Percentiles rank a stretch among this genome's conserved stretches.
Conservation (phyloP, 2,888 invertebrate species). For the Micropterix aruncella region DNA sequence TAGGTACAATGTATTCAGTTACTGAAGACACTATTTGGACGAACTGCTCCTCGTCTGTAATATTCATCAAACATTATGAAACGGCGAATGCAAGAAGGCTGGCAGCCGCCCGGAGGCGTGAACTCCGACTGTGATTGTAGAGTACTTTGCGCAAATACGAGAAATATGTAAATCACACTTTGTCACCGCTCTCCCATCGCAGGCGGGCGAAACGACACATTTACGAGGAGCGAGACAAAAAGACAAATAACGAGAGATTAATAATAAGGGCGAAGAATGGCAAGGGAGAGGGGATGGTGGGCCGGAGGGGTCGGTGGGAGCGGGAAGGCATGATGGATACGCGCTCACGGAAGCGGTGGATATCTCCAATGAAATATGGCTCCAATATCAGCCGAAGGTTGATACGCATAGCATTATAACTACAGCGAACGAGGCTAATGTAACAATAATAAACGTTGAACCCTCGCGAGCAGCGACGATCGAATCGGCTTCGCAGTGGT, state of each 20-base stretch:
- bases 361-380: constrained; percentile 8
- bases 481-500: background rate
- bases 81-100: too few species aligned
- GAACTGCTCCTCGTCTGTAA: too few species aligned
- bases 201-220: background rate
- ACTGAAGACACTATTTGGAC: too few species aligned
- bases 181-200: background rate
- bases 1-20: too few species aligned
- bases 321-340: constrained; percentile 5
- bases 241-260: constrained; percentile 4
- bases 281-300: background rate
- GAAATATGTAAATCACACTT: constrained; percentile 1
- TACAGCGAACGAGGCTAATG: constrained; percentile 7
- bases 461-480: background rate
- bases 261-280: constrained; percentile 1
- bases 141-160: background rate
- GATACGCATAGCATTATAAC: constrained; percentile 9
- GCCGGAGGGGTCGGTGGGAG: background rate
- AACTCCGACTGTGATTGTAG: too few species aligned
- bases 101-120: too few species aligned
- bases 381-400: constrained; percentile 9
- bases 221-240: constrained; percentile 1
- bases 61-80: too few species aligned
- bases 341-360: constrained; percentile 1
- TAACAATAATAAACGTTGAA: constrained; percentile 8